Base-by-base conservation (phyloP, 1,140 invertebrate species). In the Druon quercuslanigerum region DNA sequence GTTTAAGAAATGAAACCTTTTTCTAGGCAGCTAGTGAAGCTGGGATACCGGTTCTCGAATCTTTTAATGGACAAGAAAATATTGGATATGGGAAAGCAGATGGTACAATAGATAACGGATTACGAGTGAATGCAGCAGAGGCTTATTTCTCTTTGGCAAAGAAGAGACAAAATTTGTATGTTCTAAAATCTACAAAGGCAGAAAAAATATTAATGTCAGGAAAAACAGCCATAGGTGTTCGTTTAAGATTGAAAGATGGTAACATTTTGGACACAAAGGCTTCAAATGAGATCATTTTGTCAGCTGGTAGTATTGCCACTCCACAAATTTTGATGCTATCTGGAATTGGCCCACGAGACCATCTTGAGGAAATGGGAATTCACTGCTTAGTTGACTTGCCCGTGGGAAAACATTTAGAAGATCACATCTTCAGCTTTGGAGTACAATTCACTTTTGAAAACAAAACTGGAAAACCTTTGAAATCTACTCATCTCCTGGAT, bases 291-390 rank as follows among this genome's bases (percentile, higher is more conserved):
- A 91, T 94, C 0, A 93, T 96, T 70, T 40, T 96, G 16, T 94
- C 94, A 0, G 93, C 92, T 11, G 95, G 95, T 78, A 73, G 90
- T 87, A 74, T 92, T 89, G 74, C 92, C 52, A 92, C 93, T 56
- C 94, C 95, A 0, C 92, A 95, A 83, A 81, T 96, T 14, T 82
- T 96, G 9, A 94, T 96, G 93, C 83, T 96, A 1, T 95, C 95
- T 20, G 95, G 95, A 16, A 93, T 96, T 51, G 95, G 95, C 25
- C 95, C 95, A 9, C 92, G 92, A 73, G 86, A 93, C 20, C 94
- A 96, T 81, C 85, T 98, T 3, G 83, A 93, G 50, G 90, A 93
- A 77, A 83, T 93, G 40, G 92, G 92, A 19, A 94, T 95, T 40
- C 87, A 92, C 4, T 80, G 90, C 0, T 52, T 94, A 2, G 80